Evolutionary conservation across 2,113 vertebrate species (phyloP), one percentile per base, ranked within the genome.

Genomic region (Engystomops pustulosus): DNA sequence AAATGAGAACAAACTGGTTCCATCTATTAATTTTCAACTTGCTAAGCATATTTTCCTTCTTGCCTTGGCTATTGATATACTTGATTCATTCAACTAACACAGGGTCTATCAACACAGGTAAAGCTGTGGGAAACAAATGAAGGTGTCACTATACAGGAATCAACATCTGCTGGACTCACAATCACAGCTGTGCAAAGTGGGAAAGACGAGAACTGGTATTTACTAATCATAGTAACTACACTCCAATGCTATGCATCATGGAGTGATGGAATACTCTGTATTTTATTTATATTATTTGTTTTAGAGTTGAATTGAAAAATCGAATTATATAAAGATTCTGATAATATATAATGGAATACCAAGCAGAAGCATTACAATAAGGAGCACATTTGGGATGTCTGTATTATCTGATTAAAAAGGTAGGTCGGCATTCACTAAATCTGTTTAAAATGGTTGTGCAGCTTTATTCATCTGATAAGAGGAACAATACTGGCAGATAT

Each of bases 101-200:
- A 36, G 36, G 62, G 9, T 67, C 6, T 32, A 9, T 10, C 20
- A 36, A 36, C 32, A 34, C 62, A 67, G 32, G 62, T 67, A 67
- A 67, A 67, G 62, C 62, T 6, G 62, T 67, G 62, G 36, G 62
- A 67, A 34, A 18, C 62, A 34, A 67, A 36, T 67, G 30, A 67
- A 6, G 25, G 25, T 32, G 60, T 65, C 15, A 65, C 60, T 65
- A 32, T 65, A 65, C 60, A 65, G 18, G 14, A 36, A 20, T 20
- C 30, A 36, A 67, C 62, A 67, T 67, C 62, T 67, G 62, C 32
- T 17, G 20, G 30, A 67, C 2, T 12, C 17, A 3, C 30, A 36
- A 36, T 36, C 30, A 20, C 30, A 15, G 25, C 58, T 62, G 58
- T 14, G 58, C 58, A 62, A 62, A 62, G 58, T 30, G 58, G 14